Percentiles rank a stretch among this genome's conserved stretches.
These are phyloP conservation scores for Drosophila ironensis DNA, from an alignment of 1,140 invertebrate species.

Conservation along the genomic window DNA sequence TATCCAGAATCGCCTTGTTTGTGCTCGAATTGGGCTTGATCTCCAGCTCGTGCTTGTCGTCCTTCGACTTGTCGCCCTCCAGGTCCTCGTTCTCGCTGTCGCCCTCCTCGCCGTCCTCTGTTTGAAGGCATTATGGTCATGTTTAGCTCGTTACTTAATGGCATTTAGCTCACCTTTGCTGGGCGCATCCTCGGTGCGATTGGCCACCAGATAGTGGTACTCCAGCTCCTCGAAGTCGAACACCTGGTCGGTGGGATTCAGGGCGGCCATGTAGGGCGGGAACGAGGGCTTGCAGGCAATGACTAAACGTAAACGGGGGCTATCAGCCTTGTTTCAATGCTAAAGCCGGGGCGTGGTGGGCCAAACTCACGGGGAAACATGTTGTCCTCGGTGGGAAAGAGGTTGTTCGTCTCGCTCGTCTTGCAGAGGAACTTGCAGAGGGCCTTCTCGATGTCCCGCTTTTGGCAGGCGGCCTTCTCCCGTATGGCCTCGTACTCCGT, in stretches of 20 bases:
- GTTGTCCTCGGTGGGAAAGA: conserved; percentile 94
- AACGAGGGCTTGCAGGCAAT: conserved; percentile 92
- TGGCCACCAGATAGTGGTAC: conserved; percentile 87
- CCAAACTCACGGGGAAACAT: conserved; percentile 87
- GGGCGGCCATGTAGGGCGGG: conserved; percentile 91
- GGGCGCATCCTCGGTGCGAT: conserved; percentile 64
- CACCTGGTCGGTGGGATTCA: conserved; percentile 96
- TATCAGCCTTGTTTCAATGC: too few relatives aligned
- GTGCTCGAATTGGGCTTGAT: conserved; percentile 65
- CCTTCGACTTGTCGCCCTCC: conserved; percentile 82
- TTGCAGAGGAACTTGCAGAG: conserved; percentile 97
- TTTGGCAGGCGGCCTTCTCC: conserved; percentile 96
- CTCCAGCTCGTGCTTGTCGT: conserved; percentile 82
- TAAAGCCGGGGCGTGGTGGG: too few relatives aligned
- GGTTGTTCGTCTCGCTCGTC: conserved; percentile 94
- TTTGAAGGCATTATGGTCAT: conserved; percentile 36
- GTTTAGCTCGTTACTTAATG: background rate
- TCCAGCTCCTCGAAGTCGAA: conserved; percentile 96
- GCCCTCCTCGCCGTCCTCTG: conserved; percentile 66
- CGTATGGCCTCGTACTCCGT: conserved; percentile 98
- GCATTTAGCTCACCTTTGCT: conserved; percentile 82
- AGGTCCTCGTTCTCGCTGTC: conserved; percentile 67
- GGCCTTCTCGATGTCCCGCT: conserved; percentile 96
- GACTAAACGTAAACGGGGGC: too few relatives aligned
- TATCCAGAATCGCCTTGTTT: conserved; percentile 64